phyloP scores from a whole-genome alignment of 1,140 invertebrate species.

The Solen grandis region DNA sequence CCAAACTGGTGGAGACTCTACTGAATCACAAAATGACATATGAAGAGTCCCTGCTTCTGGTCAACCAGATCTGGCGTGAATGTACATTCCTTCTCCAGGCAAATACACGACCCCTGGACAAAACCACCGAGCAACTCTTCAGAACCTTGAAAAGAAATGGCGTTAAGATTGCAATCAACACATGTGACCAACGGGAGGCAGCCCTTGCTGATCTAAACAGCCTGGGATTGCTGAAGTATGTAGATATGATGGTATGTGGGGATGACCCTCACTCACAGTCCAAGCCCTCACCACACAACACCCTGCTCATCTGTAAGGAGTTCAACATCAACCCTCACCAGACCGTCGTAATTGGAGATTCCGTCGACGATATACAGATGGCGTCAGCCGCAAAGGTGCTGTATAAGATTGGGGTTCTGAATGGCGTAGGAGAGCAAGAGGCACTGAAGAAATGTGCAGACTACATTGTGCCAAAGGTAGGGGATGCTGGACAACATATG shows the following conservation, averaged over 20 bases:
- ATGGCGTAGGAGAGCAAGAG: conserved; percentile 68
- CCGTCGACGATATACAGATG: conserved; percentile 80
- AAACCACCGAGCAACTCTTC: conserved; percentile 71
- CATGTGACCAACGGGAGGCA: conserved; percentile 77
- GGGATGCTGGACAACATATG: conserved; percentile 44
- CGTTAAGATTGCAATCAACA: conserved; percentile 82
- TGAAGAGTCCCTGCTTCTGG: conserved; percentile 71
- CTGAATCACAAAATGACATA: conserved; percentile 77
- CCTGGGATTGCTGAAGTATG: conserved; percentile 75
- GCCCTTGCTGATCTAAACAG: conserved; percentile 74
- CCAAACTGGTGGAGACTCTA: conserved; percentile 74
- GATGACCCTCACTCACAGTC: conserved; percentile 79
- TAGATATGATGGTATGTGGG: conserved; percentile 82
- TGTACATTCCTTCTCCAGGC: conserved; percentile 57
- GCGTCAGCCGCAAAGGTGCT: conserved; percentile 79
- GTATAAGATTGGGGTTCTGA: conserved; percentile 81
- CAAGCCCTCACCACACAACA: conserved; percentile 74
- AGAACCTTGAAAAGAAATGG: conserved; percentile 75
- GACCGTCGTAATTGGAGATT: conserved; percentile 81
- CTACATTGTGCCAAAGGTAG: conserved; percentile 68
- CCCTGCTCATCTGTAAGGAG: conserved; percentile 78
- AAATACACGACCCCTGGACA: conserved; percentile 58
- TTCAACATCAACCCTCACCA: conserved; percentile 77
- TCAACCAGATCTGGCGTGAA: conserved; percentile 72
- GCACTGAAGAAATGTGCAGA: conserved; percentile 72